Percentiles rank a stretch among this genome's conserved stretches.
Conservation (phyloP, 2,797 vertebrate species). For the Fringilla coelebs region DNA sequence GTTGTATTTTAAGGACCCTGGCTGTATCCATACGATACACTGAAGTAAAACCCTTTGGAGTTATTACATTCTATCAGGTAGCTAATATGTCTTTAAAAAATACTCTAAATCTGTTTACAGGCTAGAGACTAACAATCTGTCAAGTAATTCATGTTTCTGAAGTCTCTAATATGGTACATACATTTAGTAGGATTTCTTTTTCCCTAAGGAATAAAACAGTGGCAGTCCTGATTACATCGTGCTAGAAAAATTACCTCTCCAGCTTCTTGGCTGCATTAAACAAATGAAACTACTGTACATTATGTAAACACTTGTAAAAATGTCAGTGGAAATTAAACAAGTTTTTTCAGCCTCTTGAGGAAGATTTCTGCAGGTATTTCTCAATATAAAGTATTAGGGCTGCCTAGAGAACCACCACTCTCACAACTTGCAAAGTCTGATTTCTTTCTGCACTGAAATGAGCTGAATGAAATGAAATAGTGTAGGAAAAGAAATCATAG, state of each 20-base stretch:
- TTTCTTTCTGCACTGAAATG: neutral
- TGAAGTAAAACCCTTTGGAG: constrained; percentile 2
- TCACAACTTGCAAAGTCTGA: neutral
- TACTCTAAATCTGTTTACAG: constrained; percentile 14
- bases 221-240: constrained; percentile 15
- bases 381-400: neutral
- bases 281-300: constrained; percentile 41
- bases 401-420: neutral
- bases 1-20: constrained; percentile 1
- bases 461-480: neutral
- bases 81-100: constrained; percentile 37
- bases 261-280: constrained; percentile 39
- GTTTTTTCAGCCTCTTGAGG: constrained; percentile 13
- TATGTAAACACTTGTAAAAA: constrained; percentile 60
- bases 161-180: constrained; percentile 14
- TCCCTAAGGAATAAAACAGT: constrained; percentile 21
- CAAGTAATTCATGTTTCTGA: constrained; percentile 24
- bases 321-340: constrained; percentile 49
- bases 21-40: neutral
- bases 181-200: constrained; percentile 1
- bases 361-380: constrained; percentile 31
- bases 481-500: neutral
- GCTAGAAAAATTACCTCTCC: constrained; percentile 29
- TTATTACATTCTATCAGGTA: constrained; percentile 1
- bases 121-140: constrained; percentile 14